Conservation (phyloP, 2,797 vertebrate species). For the Orestias chungarensis region DNA sequence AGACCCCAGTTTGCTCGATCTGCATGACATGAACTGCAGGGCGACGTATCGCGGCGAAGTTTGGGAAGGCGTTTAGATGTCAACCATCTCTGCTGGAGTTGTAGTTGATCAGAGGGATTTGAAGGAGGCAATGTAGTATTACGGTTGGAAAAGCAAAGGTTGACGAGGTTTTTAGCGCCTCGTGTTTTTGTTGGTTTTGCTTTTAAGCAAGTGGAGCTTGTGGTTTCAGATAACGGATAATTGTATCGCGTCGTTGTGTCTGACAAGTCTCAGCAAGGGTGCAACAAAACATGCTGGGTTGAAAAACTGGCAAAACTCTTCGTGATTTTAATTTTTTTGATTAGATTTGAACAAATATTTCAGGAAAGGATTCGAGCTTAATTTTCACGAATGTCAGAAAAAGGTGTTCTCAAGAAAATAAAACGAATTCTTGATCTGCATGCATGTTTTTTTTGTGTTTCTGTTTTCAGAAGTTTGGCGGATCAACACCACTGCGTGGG, state of each 20-base stretch:
- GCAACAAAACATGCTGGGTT: constrained; percentile 9
- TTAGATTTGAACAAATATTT: background rate
- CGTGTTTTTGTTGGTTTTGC: background rate
- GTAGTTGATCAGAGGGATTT: background rate
- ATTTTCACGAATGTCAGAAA: constrained; percentile 1
- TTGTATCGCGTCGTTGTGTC: constrained; percentile 4
- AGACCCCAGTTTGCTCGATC: constrained; percentile 21
- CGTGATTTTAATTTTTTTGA: no score
- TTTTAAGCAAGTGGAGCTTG: background rate
- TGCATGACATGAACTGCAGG: constrained; percentile 10
- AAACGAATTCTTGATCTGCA: no score
- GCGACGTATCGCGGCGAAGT: constrained; percentile 10
- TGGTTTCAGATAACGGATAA: background rate
- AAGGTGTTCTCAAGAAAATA: no score
- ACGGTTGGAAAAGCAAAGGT: background rate
- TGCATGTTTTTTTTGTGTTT: background rate
- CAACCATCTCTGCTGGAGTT: background rate
- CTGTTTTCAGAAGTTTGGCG: constrained; percentile 41
- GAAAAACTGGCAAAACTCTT: no score
- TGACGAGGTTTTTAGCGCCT: background rate
- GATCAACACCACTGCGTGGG: constrained; percentile 15
- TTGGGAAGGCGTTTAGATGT: background rate
- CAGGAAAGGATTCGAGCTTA: background rate
- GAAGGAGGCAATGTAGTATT: background rate
- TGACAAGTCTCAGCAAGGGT: constrained; percentile 16